phyloP scores from a whole-genome alignment of 2,888 invertebrate species.

The Leptopterna dolabrata region DNA sequence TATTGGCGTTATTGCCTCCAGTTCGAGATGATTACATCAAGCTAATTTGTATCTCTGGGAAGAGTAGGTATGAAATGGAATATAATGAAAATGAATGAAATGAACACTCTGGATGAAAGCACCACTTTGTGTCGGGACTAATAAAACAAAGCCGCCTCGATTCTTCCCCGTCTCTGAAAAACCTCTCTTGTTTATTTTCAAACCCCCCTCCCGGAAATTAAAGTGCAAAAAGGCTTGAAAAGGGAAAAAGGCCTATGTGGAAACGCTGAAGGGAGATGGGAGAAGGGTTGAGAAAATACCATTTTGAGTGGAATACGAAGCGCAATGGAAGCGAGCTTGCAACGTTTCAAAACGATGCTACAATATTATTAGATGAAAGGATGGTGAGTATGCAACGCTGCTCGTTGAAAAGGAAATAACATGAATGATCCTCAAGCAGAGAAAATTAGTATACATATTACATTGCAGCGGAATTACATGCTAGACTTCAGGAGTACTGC shows the following conservation, averaged over 20 bases:
- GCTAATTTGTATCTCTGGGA: neutral
- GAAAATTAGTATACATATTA: neutral
- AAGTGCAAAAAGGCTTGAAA: slow-evolving; percentile 48
- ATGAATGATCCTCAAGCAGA: neutral
- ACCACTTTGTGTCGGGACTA: neutral
- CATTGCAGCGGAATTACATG: neutral
- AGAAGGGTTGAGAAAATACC: neutral
- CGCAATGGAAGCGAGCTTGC: neutral
- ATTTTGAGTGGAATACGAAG: neutral
- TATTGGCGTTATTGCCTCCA: neutral
- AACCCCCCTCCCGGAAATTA: slow-evolving; percentile 41
- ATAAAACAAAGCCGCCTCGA: slow-evolving; percentile 32
- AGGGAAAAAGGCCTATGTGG: neutral
- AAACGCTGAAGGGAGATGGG: neutral
- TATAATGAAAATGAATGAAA: neutral
- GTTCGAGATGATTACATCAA: neutral
- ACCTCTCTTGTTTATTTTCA: slow-evolving; percentile 12
- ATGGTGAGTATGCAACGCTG: neutral
- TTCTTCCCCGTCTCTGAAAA: slow-evolving; percentile 2
- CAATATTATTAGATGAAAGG: neutral
- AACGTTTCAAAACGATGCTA: neutral
- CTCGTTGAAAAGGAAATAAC: neutral
- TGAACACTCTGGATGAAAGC: neutral
- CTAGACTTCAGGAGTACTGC: too few relatives aligned
- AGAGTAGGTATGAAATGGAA: neutral